These are phyloP conservation scores for Spheniscus mendiculus DNA, from an alignment of 2,113 vertebrate genomes.

Conservation along the genomic window DNA sequence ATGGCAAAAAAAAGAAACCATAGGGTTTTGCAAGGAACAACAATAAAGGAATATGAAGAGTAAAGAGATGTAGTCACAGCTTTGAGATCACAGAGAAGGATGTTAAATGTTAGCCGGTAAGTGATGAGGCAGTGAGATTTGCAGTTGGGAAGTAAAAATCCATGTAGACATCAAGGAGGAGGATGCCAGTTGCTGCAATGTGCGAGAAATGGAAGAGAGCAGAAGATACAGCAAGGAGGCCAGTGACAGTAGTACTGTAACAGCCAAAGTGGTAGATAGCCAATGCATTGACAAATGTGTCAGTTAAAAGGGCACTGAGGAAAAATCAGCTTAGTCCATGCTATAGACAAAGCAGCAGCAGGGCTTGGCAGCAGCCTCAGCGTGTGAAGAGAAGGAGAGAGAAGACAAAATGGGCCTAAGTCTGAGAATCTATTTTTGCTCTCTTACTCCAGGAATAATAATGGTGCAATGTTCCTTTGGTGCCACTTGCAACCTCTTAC, in stretches of 20 bases:
- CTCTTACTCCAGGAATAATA: conserved; percentile 35
- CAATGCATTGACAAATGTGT: background rate
- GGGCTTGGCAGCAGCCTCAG: background rate
- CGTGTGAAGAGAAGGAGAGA: background rate
- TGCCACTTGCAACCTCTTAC: conserved; percentile 56
- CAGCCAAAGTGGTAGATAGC: background rate
- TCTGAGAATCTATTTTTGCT: background rate
- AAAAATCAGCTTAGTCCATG: background rate
- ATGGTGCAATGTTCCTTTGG: background rate
- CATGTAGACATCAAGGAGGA: background rate
- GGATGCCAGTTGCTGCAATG: background rate
- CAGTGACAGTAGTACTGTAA: background rate
- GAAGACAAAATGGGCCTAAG: background rate
- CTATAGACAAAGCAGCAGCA: background rate
- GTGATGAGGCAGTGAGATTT: background rate
- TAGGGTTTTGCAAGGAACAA: background rate
- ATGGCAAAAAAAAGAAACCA: background rate
- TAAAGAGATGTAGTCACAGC: background rate
- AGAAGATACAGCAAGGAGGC: background rate
- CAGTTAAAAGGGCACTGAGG: background rate
- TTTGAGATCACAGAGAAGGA: background rate
- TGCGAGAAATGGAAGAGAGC: background rate
- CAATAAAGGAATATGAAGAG: background rate
- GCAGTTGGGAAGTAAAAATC: background rate
- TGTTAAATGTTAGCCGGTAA: background rate